phyloP scores from a whole-genome alignment of 2,113 vertebrate genomes.

The Microtus ochrogaster region DNA sequence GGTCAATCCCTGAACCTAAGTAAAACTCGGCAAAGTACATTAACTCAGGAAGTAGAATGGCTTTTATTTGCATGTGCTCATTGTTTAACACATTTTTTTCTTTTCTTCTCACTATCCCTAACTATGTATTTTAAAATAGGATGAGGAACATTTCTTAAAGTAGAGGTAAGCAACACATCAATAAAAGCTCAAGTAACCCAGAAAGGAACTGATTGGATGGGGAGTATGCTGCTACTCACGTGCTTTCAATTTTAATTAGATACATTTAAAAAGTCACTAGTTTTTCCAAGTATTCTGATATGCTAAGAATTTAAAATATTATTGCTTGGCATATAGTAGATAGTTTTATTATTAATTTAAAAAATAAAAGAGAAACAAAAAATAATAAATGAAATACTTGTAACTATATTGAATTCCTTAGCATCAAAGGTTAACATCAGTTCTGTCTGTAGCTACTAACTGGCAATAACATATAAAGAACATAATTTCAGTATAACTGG shows the following conservation, averaged over 20 bases:
- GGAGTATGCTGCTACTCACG: neutral
- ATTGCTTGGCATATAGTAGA: constrained; percentile 42
- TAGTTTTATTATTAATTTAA: constrained; percentile 29
- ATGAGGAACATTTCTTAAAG: constrained; percentile 18
- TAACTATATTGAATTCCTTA: neutral
- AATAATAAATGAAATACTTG: constrained; percentile 1
- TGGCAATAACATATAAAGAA: neutral
- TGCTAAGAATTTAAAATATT: constrained; percentile 12
- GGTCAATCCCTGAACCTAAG: neutral
- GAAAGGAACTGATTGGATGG: neutral
- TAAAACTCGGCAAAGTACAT: neutral
- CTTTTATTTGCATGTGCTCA: neutral
- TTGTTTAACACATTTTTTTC: neutral
- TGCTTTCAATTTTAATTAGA: constrained; percentile 44
- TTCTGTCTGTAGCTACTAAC: neutral
- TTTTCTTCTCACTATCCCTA: constrained; percentile 29
- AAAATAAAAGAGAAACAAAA: constrained; percentile 16
- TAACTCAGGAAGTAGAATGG: neutral
- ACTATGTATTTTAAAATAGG: constrained; percentile 32
- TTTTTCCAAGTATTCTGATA: constrained; percentile 22
- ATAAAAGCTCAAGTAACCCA: neutral
- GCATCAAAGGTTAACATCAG: constrained; percentile 20
- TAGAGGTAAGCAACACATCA: neutral
- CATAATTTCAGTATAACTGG: neutral
- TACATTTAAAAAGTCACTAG: neutral